phyloP scores from a whole-genome alignment of 2,113 vertebrate species.

The Semnornis frantzii region DNA sequence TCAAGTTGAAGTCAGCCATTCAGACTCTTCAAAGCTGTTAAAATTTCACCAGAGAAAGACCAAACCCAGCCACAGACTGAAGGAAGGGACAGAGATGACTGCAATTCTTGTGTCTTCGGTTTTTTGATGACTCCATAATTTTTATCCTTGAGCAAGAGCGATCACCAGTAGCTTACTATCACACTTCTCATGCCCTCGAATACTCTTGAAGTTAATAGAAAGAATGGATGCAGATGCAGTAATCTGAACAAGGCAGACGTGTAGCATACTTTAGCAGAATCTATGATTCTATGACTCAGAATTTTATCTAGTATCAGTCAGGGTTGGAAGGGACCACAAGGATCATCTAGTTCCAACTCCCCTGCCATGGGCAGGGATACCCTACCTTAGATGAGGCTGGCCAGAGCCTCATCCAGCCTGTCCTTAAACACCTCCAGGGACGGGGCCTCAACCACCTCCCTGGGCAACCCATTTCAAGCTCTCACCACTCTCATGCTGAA shows the following conservation, averaged over 20 bases:
- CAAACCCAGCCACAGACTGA: background rate
- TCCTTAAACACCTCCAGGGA: too few species aligned
- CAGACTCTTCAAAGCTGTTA: background rate
- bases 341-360: too few species aligned
- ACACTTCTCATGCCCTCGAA: background rate
- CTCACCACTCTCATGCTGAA: too few species aligned
- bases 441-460: too few species aligned
- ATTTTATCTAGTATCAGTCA: too few species aligned
- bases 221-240: background rate
- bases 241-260: background rate
- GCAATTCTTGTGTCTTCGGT: background rate
- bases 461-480: too few species aligned
- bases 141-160: background rate
- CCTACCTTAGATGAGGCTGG: too few species aligned
- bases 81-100: accelerated
- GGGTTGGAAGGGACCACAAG: too few species aligned
- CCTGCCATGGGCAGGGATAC: too few species aligned
- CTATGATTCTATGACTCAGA: too few species aligned
- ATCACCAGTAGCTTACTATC: background rate
- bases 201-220: background rate
- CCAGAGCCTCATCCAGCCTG: too few species aligned
- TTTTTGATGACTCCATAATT: background rate
- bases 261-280: background rate
- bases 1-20: background rate
- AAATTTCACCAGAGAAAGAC: background rate